Conservation (phyloP, 2,888 invertebrate genomes). For the Melanchra persicariae region DNA sequence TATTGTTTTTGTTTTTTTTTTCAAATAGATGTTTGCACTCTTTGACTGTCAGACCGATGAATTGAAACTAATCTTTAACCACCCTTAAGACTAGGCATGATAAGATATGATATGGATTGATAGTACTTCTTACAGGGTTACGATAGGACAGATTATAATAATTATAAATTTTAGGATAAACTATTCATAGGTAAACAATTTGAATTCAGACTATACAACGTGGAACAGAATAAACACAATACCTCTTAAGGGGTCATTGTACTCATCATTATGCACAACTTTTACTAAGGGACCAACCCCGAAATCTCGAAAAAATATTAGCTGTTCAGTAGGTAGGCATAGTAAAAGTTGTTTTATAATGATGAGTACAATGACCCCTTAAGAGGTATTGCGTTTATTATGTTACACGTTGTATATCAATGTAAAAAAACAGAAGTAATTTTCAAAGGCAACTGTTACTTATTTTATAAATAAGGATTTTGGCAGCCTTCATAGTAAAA, state of each 20-base stretch:
- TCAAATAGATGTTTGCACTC: background rate
- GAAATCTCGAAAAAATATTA: too few species aligned
- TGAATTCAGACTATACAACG: slow-evolving; percentile 4
- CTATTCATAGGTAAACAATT: background rate
- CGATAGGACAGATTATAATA: slow-evolving; percentile 29
- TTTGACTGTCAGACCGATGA: background rate
- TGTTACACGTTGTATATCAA: too few species aligned
- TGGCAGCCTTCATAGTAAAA: background rate
- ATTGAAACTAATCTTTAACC: background rate
- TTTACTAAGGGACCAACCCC: too few species aligned
- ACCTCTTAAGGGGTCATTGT: too few species aligned
- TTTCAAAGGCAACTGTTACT: slow-evolving; percentile 44
- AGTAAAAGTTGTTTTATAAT: too few species aligned
- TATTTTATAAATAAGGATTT: slow-evolving; percentile 44
- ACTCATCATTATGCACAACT: too few species aligned
- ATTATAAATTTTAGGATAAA: slow-evolving; percentile 2
- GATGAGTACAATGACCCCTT: too few species aligned
- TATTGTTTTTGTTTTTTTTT: background rate
- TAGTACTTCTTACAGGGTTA: slow-evolving; percentile 55
- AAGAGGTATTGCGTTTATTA: too few species aligned
- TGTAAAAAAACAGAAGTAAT: slow-evolving; percentile 5
- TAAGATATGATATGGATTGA: background rate
- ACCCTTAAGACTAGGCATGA: background rate
- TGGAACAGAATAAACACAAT: too few species aligned
- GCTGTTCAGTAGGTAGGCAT: too few species aligned